Base-by-base conservation (phyloP, 2,888 invertebrate species). In the Drosophila trichaetosa region DNA sequence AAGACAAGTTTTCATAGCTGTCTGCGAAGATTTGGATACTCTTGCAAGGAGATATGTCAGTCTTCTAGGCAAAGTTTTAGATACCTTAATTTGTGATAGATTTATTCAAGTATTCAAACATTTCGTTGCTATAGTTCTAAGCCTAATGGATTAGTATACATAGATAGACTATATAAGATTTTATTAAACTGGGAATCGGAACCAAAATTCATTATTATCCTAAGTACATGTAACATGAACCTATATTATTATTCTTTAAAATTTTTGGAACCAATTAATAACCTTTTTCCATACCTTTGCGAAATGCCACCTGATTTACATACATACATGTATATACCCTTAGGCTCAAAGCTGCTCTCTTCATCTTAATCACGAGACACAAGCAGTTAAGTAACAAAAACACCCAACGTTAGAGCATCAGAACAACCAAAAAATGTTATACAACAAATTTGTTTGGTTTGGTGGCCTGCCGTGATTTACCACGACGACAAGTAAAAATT, bases 401-500 rank as follows among this genome's bases (percentile, higher is more conserved):
- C 24, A 62, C 51, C 34, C 65, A 21, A 2, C 0, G 13, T 21
- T 10, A 61, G 61, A 4, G 61, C 33, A 65, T 27, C 8, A 13
- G 36, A 63, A 42, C 34, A 36, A 21, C 54, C 18, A 29, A 53
- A 69, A 65, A 66, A 72, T 69, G 54, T 64, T 46, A 48, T 57
- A 74, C 61, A 58, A 58, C 62, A 79, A 73, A 76, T 73, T 78
- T 78, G 83, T 83, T 77, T 82, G 57, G 21, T 42, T 31, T 42
- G 57, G 29, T 49, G 48, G 49, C 69, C 40, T 59, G 60, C 68
- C 60, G 84, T 83, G 85, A 85, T 85, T 89, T 87, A 80, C 73
- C 80, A 80, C 65, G 71, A 76, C 61, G 76, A 82, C 86, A 80
- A 78, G 88, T 70, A 72, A 76, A 80, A 87, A 78, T 73, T 75